Conservation (phyloP, 2,113 vertebrate species). For the Nipponia nippon region DNA sequence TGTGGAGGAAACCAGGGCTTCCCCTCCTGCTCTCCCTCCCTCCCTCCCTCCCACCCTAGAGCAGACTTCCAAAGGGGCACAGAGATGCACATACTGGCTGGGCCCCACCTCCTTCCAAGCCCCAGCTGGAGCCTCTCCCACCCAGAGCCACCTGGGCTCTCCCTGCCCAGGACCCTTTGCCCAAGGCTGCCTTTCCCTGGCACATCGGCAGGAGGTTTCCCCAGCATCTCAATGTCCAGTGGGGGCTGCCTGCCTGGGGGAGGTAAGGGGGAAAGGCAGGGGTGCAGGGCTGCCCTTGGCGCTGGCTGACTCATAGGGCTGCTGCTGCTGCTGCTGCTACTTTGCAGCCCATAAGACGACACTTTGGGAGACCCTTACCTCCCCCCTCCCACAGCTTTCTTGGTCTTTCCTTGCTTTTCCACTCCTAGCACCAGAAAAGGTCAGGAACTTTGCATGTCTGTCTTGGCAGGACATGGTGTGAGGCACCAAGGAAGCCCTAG, state of each 20-base stretch:
- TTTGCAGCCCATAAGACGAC: neutral
- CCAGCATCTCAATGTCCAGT: too few relatives aligned
- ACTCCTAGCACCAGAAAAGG: neutral
- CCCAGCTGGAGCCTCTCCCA: neutral
- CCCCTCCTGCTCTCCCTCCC: neutral
- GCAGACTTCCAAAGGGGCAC: neutral
- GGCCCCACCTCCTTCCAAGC: neutral
- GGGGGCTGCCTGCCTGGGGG: too few relatives aligned
- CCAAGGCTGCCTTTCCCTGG: neutral
- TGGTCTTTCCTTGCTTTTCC: neutral
- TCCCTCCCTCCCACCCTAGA: neutral
- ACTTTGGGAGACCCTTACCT: neutral
- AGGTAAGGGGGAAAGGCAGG: neutral
- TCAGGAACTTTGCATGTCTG: neutral
- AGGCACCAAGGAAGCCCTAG: neutral
- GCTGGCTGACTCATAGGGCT: neutral
- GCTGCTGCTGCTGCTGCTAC: neutral
- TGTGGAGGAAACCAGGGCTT: neutral
- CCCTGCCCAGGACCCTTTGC: neutral
- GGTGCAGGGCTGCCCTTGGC: neutral
- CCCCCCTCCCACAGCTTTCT: neutral
- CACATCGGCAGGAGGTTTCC: neutral
- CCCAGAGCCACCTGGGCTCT: neutral
- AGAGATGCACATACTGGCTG: neutral
- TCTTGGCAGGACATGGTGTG: neutral